Evolutionary conservation across 2,888 invertebrate species (phyloP).

Genomic region (Ormyrus labotus): DNA sequence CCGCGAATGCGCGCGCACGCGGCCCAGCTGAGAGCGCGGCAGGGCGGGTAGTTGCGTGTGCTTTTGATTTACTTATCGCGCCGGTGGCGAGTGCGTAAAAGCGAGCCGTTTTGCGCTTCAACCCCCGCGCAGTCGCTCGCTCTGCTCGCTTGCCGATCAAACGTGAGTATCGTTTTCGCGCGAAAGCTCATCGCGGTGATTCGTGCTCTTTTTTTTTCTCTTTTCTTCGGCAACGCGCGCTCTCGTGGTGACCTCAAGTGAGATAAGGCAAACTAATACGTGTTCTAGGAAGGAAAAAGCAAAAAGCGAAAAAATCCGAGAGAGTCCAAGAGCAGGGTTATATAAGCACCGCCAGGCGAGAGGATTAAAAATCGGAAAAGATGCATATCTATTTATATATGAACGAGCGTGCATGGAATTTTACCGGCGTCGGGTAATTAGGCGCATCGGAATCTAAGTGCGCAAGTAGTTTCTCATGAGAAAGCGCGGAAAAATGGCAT

Average conservation of each 20-base stretch:
- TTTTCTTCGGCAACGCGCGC: background rate
- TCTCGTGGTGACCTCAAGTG: background rate
- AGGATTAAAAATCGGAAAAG: background rate
- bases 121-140: too few species aligned
- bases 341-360: background rate
- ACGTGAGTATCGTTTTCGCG: background rate
- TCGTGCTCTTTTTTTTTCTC: too few species aligned
- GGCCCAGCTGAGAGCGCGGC: background rate
- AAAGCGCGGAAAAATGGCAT: constrained; percentile 7
- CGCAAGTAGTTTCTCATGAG: background rate
- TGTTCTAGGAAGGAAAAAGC: background rate
- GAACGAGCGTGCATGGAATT: background rate
- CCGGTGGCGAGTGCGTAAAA: too few species aligned
- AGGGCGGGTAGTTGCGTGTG: too few species aligned
- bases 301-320: background rate
- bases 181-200: too few species aligned
- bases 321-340: background rate
- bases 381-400: constrained; percentile 13
- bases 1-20: background rate
- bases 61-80: too few species aligned
- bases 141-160: background rate
- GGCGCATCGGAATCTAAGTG: background rate
- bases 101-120: too few species aligned
- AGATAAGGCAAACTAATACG: constrained; percentile 6
- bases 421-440: background rate